Evolutionary conservation across 2,113 vertebrate species (phyloP), one percentile per base, ranked within the genome.

Genomic region (Myotis lucifugus): DNA sequence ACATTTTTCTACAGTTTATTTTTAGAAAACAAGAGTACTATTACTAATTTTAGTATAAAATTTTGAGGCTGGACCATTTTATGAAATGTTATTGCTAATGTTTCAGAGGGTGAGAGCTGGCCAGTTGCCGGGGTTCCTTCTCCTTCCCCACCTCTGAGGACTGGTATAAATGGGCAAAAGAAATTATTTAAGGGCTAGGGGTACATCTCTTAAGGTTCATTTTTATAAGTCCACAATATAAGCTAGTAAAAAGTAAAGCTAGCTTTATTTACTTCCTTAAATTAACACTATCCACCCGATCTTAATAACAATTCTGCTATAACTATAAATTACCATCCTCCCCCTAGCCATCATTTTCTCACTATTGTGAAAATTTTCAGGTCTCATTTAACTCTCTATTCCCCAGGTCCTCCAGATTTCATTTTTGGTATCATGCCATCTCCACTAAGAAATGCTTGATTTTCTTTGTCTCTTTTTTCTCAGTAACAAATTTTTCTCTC

Each of bases 391-490:
- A 81, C 52, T 59, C 15, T 79, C 29, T 86, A 3, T 67, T 67
- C 70, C n/a, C 9, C 32, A 86, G n/a, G 59, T 7, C 15, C 42
- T 59, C n/a, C n/a, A 77, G 81, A 91, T 91, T 88, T 85, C 74
- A 50, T 91, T 79, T 88, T 81, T n/a, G 19, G 37, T 54, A 34
- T 91, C 67, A 66, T 23, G 10, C 42, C 13, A 13, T 94, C 42
- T 85, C 85, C 56, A 64, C n/a, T 40, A 64, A 86, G 74, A 94
- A 64, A 94, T 81, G 66, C 72, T 85, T 91, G 46, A 29, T 89
- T 82, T 90, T 89, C 46, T 89, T 76, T 61, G 59, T 81, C 10
- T 90, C 42, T 61, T 85, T 88, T 86, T 83, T 37, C 37, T 88
- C 12, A 79, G 42, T 29, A 61, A 81, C 12, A 32, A 76, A 50